Conservation (phyloP, 1,140 invertebrate species). For the Aphis gossypii region DNA sequence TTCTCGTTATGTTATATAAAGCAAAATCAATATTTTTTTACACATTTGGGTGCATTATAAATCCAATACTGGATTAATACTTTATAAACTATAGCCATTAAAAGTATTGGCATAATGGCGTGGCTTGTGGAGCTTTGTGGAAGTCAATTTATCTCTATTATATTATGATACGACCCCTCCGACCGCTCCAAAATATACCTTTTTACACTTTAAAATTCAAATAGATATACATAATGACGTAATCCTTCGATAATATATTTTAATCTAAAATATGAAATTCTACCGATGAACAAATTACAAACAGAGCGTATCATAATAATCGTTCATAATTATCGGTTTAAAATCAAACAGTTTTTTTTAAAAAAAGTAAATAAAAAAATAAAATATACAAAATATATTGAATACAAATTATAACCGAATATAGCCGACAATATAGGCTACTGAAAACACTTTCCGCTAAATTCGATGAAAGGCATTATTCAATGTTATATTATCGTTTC, state of each 20-base stretch:
- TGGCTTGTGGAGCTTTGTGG: too few species aligned
- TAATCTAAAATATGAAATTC: not conserved
- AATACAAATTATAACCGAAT: not conserved
- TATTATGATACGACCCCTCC: not conserved
- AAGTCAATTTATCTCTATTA: constrained; percentile 18
- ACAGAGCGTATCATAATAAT: not conserved
- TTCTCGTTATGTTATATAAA: not conserved
- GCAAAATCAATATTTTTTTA: not conserved
- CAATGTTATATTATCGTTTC: not conserved
- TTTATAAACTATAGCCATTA: not conserved
- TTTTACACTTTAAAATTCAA: not conserved
- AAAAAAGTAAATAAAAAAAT: not conserved
- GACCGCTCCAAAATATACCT: not conserved
- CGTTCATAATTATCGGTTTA: not conserved
- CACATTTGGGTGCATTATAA: not conserved
- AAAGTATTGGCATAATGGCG: not conserved
- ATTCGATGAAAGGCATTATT: not conserved
- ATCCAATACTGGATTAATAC: not conserved
- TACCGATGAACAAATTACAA: not conserved
- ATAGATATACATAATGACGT: not conserved
- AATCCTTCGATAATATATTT: not conserved
- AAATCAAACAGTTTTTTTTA: not conserved
- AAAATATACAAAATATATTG: too few species aligned
- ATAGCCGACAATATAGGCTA: not conserved
- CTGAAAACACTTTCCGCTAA: not conserved